These are phyloP conservation scores for Branchinecta sandiegonensis DNA, from an alignment of 2,888 invertebrate species.

Conservation along the genomic window DNA sequence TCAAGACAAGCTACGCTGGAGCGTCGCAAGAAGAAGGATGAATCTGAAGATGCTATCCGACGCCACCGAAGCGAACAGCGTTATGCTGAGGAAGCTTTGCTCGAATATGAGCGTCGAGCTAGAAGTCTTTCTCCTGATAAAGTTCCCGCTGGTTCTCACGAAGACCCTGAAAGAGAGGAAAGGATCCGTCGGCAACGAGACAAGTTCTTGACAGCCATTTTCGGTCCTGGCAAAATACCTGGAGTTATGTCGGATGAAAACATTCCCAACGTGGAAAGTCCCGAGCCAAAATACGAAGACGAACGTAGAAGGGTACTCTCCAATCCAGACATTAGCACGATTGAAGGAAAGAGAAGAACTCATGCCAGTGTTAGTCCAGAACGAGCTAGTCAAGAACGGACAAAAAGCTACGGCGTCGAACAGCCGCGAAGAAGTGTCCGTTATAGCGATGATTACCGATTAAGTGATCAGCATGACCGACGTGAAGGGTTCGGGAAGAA, in stretches of 20 bases:
- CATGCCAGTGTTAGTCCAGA: background rate
- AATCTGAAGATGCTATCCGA: conserved; percentile 2
- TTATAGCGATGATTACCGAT: too few relatives aligned
- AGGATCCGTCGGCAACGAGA: conserved; percentile 24
- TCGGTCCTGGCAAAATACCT: conserved; percentile 18
- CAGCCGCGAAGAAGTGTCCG: background rate
- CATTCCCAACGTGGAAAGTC: background rate
- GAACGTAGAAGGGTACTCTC: conserved; percentile 1
- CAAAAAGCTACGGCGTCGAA: conserved; percentile 1
- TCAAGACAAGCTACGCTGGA: background rate
- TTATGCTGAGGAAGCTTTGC: background rate
- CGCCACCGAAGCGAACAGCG: background rate
- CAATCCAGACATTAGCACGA: background rate
- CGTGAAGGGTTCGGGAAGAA: background rate
- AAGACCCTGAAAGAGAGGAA: conserved; percentile 23
- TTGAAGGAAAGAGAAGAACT: background rate
- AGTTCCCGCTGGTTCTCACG: conserved; percentile 3
- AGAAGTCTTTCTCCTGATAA: background rate
- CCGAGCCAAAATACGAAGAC: background rate
- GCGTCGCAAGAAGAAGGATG: background rate
- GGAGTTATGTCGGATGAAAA: conserved; percentile 11
- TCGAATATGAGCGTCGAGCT: background rate
- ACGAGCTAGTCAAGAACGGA: background rate
- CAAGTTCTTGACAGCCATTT: conserved; percentile 23
- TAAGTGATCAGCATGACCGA: background rate